Evolutionary conservation across 2,888 invertebrate species (phyloP).

Genomic region (Volucella inflata): DNA sequence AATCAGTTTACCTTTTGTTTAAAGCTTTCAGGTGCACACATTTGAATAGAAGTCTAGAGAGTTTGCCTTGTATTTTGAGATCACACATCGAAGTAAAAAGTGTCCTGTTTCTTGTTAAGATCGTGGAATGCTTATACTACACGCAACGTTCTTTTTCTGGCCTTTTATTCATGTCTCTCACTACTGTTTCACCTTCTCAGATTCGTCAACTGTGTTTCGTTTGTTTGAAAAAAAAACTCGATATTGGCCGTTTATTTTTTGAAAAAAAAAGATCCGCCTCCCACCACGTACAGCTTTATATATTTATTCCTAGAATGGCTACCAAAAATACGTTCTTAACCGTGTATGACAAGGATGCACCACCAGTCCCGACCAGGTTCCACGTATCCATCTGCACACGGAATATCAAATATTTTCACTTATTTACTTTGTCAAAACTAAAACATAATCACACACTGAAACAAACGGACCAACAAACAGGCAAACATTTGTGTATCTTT

Average conservation of each 20-base stretch:
- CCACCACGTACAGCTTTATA: conserved; percentile 41
- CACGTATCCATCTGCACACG: conserved; percentile 52
- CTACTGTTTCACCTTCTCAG: too few species aligned
- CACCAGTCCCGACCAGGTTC: conserved; percentile 12
- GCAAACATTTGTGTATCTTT: conserved; percentile 28
- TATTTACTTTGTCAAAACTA: conserved; percentile 58
- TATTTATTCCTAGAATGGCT: conserved; percentile 60
- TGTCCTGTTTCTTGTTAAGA: too few species aligned
- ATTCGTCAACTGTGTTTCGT: not conserved
- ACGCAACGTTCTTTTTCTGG: too few species aligned
- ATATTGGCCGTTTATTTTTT: conserved; percentile 18
- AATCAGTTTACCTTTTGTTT: too few species aligned
- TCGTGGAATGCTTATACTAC: too few species aligned
- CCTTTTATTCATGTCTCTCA: too few species aligned
- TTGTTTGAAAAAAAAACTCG: conserved; percentile 18
- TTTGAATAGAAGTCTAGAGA: too few species aligned
- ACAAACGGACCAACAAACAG: not conserved
- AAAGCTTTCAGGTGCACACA: too few species aligned
- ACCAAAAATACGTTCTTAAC: conserved; percentile 59
- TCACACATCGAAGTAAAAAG: too few species aligned
- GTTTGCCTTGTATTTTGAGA: too few species aligned
- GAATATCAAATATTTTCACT: conserved; percentile 65
- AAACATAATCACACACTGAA: conserved; percentile 40
- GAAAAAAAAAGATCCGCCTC: conserved; percentile 47
- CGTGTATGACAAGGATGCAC: conserved; percentile 54